Conservation (phyloP, 1,140 invertebrate species). For the Calliopsis andreniformis region DNA sequence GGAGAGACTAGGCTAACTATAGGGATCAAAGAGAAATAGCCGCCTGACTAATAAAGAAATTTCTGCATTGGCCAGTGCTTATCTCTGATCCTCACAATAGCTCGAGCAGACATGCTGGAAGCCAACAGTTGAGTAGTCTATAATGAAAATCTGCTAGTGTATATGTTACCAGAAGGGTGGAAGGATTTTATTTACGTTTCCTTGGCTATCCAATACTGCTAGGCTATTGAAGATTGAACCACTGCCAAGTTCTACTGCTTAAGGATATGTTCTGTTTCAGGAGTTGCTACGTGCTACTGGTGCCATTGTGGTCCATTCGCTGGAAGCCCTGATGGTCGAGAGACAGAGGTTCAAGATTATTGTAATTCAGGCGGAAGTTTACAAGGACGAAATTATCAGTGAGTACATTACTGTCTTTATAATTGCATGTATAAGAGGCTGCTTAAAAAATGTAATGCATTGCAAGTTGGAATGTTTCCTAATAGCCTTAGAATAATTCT, state of each 20-base stretch:
- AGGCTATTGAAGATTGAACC: slow-evolving; percentile 38
- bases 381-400: slow-evolving; percentile 56
- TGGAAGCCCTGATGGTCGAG: slow-evolving; percentile 22
- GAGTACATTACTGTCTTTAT: slow-evolving; percentile 5
- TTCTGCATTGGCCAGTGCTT: no score
- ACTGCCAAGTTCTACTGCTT: slow-evolving; percentile 23
- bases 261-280: slow-evolving; percentile 46
- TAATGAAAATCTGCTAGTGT: slow-evolving; percentile 28
- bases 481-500: no score
- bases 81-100: no score
- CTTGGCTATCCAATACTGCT: neutral
- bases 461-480: no score
- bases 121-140: neutral
- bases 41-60: no score
- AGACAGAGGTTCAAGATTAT: slow-evolving; percentile 38
- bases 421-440: no score
- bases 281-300: slow-evolving; percentile 52
- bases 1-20: no score
- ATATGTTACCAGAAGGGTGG: neutral
- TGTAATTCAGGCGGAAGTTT: slow-evolving; percentile 29
- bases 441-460: no score
- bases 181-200: slow-evolving; percentile 44
- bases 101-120: neutral
- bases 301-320: slow-evolving; percentile 39
- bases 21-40: no score